phyloP scores from a whole-genome alignment of 2,113 vertebrate genomes.

The Oreamnos americanus region DNA sequence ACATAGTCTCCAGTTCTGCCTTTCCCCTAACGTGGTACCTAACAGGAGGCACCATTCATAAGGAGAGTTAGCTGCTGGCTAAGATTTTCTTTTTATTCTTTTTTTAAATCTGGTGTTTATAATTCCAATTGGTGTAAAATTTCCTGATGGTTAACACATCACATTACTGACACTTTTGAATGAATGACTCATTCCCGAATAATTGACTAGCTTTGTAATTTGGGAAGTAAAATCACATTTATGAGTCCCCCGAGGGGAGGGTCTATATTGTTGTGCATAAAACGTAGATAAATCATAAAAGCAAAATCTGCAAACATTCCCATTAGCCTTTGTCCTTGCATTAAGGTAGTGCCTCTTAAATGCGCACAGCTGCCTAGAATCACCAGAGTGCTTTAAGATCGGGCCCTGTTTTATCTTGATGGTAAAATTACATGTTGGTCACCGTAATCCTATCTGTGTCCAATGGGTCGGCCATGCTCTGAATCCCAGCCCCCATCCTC shows the following conservation, averaged over 20 bases:
- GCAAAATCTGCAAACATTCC: constrained; percentile 82
- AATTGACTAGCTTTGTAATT: constrained; percentile 86
- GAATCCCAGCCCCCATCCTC: not conserved
- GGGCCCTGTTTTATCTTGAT: constrained; percentile 78
- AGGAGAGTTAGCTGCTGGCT: constrained; percentile 64
- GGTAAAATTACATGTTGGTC: constrained; percentile 82
- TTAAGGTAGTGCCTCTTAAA: constrained; percentile 73
- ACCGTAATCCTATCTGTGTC: constrained; percentile 79
- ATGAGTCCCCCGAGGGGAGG: constrained; percentile 78
- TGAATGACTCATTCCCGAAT: constrained; percentile 84
- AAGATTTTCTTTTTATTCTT: constrained; percentile 46
- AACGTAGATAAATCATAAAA: constrained; percentile 88
- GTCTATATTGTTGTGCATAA: constrained; percentile 82
- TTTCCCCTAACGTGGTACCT: not conserved
- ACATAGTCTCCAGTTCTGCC: not conserved
- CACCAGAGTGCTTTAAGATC: constrained; percentile 74
- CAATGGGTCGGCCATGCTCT: constrained; percentile 5
- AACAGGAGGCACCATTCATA: constrained; percentile 53
- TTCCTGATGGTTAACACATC: constrained; percentile 88
- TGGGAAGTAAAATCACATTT: constrained; percentile 86
- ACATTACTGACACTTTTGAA: constrained; percentile 81
- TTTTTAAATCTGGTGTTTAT: constrained; percentile 84
- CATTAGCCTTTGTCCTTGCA: constrained; percentile 78
- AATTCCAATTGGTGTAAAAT: constrained; percentile 88
- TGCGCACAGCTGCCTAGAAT: constrained; percentile 77